Base-by-base conservation (phyloP, 2,888 invertebrate species). In the Pimpla rufipes region DNA sequence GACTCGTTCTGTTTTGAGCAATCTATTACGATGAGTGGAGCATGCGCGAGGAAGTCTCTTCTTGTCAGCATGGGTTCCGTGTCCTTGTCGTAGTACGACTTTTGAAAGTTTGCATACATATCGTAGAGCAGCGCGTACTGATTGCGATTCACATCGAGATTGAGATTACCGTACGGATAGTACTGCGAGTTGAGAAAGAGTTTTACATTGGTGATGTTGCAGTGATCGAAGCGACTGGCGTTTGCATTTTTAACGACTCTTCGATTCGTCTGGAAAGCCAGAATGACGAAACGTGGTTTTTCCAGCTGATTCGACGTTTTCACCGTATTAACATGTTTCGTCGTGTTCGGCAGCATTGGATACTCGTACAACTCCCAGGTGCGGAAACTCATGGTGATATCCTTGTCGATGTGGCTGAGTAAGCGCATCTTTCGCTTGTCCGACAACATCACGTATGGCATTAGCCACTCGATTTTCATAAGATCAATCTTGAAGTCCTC, bases 301-400 rank as follows among this genome's bases (percentile, higher is more conserved):
- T 93, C 93, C 52, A 92, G 79, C 74, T 89, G 88, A 13, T 86
- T 86, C 13, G 90, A 83, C 23, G 92, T 92, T 82, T 87, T 86
- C 40, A 87, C 88, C 83, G 80, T 89, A 88, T 78, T 91, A 18
- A 42, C 83, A 78, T 91, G 89, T 83, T 91, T 88, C 35, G 84
- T 85, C 6, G 90, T 89, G 73, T 75, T 83, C 6, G 90, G 92
- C 78, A 93, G 80, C 64, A 88, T 13, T 0, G 92, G 92, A 86
- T 91, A 92, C 85, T 92, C 91, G 84, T 91, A 91, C 23, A 93
- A 64, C 70, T 93, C 91, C 92, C 92, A 93, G 37, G 88, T 90
- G 78, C 93, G 81, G 82, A 92, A 93, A 80, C 83, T 85, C 57
- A 85, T 73, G 10, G 85, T 75, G 18, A 59, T 47, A 64, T 87